These are phyloP conservation scores for Sinocyclocheilus maitianheensis DNA, from an alignment of 2,113 vertebrate species.

Conservation along the genomic window DNA sequence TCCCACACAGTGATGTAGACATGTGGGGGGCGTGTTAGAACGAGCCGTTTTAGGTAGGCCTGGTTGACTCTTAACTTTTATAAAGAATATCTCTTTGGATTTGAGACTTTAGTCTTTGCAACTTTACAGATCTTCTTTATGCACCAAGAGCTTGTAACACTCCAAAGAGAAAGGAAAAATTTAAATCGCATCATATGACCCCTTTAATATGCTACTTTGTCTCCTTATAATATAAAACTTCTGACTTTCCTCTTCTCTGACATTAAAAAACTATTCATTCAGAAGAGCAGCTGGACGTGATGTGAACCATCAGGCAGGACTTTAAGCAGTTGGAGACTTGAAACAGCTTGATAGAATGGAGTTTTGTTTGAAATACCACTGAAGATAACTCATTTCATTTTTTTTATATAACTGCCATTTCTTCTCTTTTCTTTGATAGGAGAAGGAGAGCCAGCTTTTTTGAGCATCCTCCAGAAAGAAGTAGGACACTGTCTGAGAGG, in stretches of 20 bases:
- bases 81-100: too few species aligned
- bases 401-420: background rate
- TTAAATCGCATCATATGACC: too few species aligned
- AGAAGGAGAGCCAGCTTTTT: background rate
- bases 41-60: too few species aligned
- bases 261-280: background rate
- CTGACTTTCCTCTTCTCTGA: background rate
- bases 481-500: constrained; percentile 6
- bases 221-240: background rate
- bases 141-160: too few species aligned
- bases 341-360: background rate
- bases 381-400: background rate
- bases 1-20: too few species aligned
- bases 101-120: too few species aligned
- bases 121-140: too few species aligned
- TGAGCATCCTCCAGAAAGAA: constrained; percentile 12
- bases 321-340: background rate
- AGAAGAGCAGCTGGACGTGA: background rate
- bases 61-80: too few species aligned
- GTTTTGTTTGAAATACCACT: background rate
- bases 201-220: background rate
- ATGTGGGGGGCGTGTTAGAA: too few species aligned
- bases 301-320: background rate
- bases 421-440: background rate
- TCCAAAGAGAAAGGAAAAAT: too few species aligned